phyloP scores from a whole-genome alignment of 1,140 invertebrate species.

The Drosophila pallidifrons region DNA sequence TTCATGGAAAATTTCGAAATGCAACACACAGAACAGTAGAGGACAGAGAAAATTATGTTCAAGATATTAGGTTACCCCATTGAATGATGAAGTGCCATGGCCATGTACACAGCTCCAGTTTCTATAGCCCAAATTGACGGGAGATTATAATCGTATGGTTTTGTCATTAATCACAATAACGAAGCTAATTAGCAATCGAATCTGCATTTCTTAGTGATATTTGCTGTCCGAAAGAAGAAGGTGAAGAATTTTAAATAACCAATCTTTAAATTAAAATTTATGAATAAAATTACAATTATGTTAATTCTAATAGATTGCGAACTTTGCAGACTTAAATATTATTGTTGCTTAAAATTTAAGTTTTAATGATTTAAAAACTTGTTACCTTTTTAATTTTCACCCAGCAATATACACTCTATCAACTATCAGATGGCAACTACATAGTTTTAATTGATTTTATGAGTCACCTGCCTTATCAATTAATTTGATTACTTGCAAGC shows the following conservation, averaged over 20 bases:
- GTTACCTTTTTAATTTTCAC: neutral
- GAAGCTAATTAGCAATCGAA: constrained; percentile 50
- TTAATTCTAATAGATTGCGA: too few relatives aligned
- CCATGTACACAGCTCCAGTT: neutral
- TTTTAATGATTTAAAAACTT: neutral
- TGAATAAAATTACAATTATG: too few relatives aligned
- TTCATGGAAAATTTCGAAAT: constrained; percentile 22
- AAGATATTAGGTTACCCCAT: constrained; percentile 27
- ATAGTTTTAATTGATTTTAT: constrained; percentile 1
- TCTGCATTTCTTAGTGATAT: constrained; percentile 9
- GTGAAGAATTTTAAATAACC: too few relatives aligned
- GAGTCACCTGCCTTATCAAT: constrained; percentile 6
- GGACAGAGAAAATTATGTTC: constrained; percentile 1
- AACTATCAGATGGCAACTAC: neutral
- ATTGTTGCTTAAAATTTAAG: too few relatives aligned
- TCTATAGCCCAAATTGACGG: neutral
- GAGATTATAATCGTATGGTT: constrained; percentile 41
- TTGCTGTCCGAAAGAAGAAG: neutral
- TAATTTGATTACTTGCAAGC: constrained; percentile 24
- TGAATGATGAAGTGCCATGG: neutral
- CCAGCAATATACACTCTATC: neutral
- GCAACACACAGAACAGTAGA: neutral
- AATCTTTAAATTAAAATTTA: too few relatives aligned
- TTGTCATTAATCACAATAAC: constrained; percentile 50
- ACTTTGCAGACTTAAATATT: too few relatives aligned